Evolutionary conservation across 30 jellyfish, hydroid and myxozoan species (phyloP).

Genomic region (Cassiopea andromeda): DNA sequence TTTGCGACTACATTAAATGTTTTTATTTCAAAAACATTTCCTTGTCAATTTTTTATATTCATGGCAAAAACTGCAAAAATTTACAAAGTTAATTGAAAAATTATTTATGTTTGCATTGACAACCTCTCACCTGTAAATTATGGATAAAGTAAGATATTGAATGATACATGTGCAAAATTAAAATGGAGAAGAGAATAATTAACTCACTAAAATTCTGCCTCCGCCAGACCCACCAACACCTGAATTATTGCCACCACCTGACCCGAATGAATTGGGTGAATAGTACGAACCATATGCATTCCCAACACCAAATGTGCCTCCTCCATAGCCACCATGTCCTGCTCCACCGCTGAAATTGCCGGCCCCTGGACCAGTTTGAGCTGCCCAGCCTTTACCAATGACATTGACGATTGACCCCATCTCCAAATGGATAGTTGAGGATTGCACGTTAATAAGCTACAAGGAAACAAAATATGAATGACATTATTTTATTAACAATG

Average conservation of each 20-base stretch:
- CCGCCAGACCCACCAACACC: constrained; percentile 73
- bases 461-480: not conserved
- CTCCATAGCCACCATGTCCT: constrained; percentile 80
- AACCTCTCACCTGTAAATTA: too few relatives aligned
- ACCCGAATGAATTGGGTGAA: constrained; percentile 60
- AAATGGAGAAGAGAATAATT: not conserved
- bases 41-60: too few relatives aligned
- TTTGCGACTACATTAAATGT: too few relatives aligned
- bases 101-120: too few relatives aligned
- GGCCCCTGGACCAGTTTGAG: constrained; percentile 57
- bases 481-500: not conserved
- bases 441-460: constrained; percentile 16
- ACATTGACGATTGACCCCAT: constrained; percentile 44
- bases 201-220: constrained; percentile 18
- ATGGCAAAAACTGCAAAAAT: too few relatives aligned
- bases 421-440: constrained; percentile 57
- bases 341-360: constrained; percentile 56
- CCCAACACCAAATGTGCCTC: constrained; percentile 46
- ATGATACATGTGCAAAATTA: too few relatives aligned
- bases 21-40: too few relatives aligned
- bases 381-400: constrained; percentile 48
- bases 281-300: constrained; percentile 68
- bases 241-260: constrained; percentile 61
- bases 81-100: too few relatives aligned
- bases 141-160: too few relatives aligned